phyloP scores from a whole-genome alignment of 2,888 invertebrate species.

The Vandiemenella viatica region DNA sequence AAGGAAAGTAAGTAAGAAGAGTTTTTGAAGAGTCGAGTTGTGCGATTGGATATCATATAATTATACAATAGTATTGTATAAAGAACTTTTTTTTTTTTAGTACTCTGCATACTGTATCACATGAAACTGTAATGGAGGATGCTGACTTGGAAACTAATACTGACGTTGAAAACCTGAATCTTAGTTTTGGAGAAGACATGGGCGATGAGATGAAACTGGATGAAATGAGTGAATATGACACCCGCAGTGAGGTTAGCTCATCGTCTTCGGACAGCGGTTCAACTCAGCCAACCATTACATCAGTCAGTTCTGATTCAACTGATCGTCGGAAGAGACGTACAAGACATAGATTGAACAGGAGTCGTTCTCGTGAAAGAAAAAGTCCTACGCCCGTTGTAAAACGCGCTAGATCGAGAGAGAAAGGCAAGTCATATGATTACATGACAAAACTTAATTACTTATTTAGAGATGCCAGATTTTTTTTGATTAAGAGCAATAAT shows the following conservation, averaged over 20 bases:
- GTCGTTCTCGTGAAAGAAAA: conserved; percentile 15
- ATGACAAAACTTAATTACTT: conserved; percentile 83
- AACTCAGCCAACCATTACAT: conserved; percentile 61
- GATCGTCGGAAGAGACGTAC: conserved; percentile 27
- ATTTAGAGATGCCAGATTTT: conserved; percentile 85
- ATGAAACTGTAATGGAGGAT: too few relatives aligned
- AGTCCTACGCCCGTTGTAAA: conserved; percentile 28
- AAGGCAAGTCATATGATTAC: conserved; percentile 61
- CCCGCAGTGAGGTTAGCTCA: conserved; percentile 77
- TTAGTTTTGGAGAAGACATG: conserved; percentile 12
- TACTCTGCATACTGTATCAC: too few relatives aligned
- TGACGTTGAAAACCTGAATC: conserved; percentile 13
- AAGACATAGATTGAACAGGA: conserved; percentile 15
- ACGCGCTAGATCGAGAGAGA: conserved; percentile 28
- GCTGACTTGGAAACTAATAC: conserved; percentile 12
- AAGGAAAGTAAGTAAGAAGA: too few relatives aligned
- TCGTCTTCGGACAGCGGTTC: conserved; percentile 53
- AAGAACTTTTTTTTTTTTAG: too few relatives aligned
- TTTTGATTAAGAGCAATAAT: conserved; percentile 95
- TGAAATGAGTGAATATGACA: conserved; percentile 55
- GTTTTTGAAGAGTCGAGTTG: too few relatives aligned
- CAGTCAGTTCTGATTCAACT: conserved; percentile 54
- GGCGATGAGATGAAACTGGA: conserved; percentile 62
- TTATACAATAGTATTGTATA: too few relatives aligned
- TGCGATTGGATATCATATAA: too few relatives aligned